Conservation (phyloP, 2,797 vertebrate genomes). For the Enteromius mattozi region DNA sequence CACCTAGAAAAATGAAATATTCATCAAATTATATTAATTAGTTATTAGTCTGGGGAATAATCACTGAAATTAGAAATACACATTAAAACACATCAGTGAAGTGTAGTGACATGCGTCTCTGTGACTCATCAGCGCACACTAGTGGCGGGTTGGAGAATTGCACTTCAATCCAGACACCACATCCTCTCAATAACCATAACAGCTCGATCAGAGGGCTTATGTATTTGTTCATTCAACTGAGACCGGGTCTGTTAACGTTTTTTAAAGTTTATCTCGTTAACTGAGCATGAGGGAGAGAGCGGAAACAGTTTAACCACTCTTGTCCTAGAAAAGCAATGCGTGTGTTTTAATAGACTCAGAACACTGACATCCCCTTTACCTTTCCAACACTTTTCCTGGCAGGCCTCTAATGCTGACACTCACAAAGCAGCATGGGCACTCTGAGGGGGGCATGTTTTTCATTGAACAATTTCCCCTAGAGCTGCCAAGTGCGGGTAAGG, state of each 20-base stretch:
- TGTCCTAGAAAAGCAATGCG: constrained; percentile 22
- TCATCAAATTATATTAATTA: constrained; percentile 4
- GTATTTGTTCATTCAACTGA: constrained; percentile 24
- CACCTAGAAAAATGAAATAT: constrained; percentile 77
- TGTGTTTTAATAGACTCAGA: constrained; percentile 20
- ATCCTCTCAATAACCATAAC: constrained; percentile 13
- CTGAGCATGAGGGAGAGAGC: constrained; percentile 8
- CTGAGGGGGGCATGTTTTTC: constrained; percentile 25
- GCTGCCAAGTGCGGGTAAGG: constrained; percentile 50
- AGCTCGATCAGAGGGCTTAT: constrained; percentile 16
- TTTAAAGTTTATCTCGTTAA: constrained; percentile 3
- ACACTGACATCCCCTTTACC: constrained; percentile 18
- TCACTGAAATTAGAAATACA: neutral
- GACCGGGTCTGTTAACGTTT: constrained; percentile 9
- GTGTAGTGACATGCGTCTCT: neutral
- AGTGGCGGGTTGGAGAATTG: constrained; percentile 44
- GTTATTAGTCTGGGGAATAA: constrained; percentile 1
- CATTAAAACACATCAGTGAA: neutral
- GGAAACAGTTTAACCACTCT: neutral
- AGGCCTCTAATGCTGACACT: constrained; percentile 2
- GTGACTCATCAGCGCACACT: constrained; percentile 25
- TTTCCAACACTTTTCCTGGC: constrained; percentile 6
- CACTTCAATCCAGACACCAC: constrained; percentile 10
- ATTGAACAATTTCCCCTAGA: constrained; percentile 20
- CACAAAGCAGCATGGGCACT: constrained; percentile 22